phyloP scores from a whole-genome alignment of 2,888 invertebrate genomes.

The Hedychridium roseum region DNA sequence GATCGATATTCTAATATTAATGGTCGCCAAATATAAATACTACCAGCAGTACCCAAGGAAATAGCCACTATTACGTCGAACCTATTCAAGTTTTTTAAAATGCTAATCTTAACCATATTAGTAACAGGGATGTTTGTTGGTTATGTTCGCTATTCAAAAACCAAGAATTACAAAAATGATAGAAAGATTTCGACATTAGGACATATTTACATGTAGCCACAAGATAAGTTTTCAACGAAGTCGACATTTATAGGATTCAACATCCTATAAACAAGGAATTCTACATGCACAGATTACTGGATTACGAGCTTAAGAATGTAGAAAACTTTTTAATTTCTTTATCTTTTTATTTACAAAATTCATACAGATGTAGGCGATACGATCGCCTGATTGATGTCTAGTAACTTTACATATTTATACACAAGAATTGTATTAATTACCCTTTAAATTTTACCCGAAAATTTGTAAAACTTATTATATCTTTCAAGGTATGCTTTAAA shows the following conservation, averaged over 20 bases:
- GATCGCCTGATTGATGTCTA: too few species aligned
- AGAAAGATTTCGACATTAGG: conserved; percentile 41
- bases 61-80: too few species aligned
- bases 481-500: conserved; percentile 50
- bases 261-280: too few species aligned
- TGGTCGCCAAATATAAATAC: conserved; percentile 8
- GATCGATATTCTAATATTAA: neutral
- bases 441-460: conserved; percentile 54
- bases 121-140: conserved; percentile 66
- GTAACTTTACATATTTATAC: neutral
- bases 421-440: neutral
- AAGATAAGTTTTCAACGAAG: too few species aligned
- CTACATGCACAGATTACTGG: too few species aligned
- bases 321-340: neutral
- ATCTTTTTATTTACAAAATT: neutral
- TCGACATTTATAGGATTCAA: too few species aligned
- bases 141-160: conserved; percentile 61
- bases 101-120: conserved; percentile 11
- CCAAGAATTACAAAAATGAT: conserved; percentile 64
- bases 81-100: neutral
- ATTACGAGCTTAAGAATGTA: too few species aligned
- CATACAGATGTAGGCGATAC: too few species aligned
- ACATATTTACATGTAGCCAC: neutral
- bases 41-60: too few species aligned
- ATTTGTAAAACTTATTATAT: conserved; percentile 56